Evolutionary conservation across 2,888 invertebrate genomes (phyloP), one percentile per base, ranked within the genome.

Genomic region (Seira sanloemensis): DNA sequence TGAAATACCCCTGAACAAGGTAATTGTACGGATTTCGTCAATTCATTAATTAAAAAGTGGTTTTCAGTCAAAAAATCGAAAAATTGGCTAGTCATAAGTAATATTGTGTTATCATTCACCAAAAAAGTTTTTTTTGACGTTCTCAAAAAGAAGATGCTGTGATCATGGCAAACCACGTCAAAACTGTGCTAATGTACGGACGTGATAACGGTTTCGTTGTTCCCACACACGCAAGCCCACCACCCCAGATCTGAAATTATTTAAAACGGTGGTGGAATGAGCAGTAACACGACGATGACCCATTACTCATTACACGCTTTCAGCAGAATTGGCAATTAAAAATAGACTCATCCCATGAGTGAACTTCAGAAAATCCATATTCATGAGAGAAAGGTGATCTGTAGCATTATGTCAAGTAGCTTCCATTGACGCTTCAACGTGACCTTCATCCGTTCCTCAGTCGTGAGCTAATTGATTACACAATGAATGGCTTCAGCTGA

Each of bases 341-440:
- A 58, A n/a, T 16, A n/a, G 58, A 58, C 7, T 58, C 9, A 58
- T 58, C 58, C 7, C 58, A n/a, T n/a, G n/a, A n/a, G 58, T 58
- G n/a, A 58, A 18, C 5, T 58, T 5, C 58, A 58, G 7, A 58
- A 58, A n/a, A 58, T 58, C 7, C 58, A n/a, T 58, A 18, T 9
- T 18, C 58, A 58, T 58, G 7, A 58, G 58, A 16, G 58, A 58
- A 58, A 58, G 58, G 58, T 58, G 58, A 58, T 4, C 58, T 58
- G 58, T 18, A 58, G 58, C 5, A 18, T 58, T 4, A 58, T 58
- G 37, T 12, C 5, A 12, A 9, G 12, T 12, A 37, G 12, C 12
- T 37, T 37, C 5, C 9, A 58, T 58, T n/a, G 18, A 58, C 16
- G 12, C 58, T 16, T 4, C 58, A 9, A 18, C 58, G 58, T 58